Conservation (phyloP, 2,797 vertebrate species). For the Sebastes elongatus region DNA sequence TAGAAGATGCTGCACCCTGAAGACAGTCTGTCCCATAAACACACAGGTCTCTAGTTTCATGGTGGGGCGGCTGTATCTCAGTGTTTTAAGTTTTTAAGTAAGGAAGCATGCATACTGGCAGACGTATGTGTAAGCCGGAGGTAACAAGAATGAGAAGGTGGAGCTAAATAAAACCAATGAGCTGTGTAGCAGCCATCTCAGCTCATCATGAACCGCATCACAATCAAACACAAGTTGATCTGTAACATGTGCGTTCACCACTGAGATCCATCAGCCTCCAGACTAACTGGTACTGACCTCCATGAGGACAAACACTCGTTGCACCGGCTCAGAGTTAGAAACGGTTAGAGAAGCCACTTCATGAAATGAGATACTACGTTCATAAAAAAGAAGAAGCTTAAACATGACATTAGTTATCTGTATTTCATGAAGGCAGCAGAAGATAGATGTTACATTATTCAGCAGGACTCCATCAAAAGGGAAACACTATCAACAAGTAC, state of each 20-base stretch:
- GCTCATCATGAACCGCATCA: neutral
- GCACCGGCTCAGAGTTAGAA: too few species aligned
- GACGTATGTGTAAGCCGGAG: neutral
- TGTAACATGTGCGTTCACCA: neutral
- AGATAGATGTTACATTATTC: too few species aligned
- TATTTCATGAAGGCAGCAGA: too few species aligned
- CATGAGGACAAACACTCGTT: too few species aligned
- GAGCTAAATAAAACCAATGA: neutral
- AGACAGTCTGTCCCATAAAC: too few species aligned
- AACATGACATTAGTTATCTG: neutral
- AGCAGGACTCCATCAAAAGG: too few species aligned
- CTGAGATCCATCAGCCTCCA: neutral
- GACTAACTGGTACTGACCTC: neutral
- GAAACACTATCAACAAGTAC: too few species aligned
- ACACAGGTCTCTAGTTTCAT: too few species aligned
- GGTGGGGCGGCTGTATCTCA: too few species aligned
- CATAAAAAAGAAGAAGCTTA: neutral
- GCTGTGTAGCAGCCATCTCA: neutral
- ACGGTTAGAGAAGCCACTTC: neutral
- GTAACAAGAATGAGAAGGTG: neutral
- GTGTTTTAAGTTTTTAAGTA: too few species aligned
- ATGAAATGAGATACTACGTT: neutral
- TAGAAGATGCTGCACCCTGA: too few species aligned
- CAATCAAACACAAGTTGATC: neutral
- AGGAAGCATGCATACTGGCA: too few species aligned